These are phyloP conservation scores for Drosophila tanythrix DNA, from an alignment of 2,888 invertebrate species.

Conservation along the genomic window DNA sequence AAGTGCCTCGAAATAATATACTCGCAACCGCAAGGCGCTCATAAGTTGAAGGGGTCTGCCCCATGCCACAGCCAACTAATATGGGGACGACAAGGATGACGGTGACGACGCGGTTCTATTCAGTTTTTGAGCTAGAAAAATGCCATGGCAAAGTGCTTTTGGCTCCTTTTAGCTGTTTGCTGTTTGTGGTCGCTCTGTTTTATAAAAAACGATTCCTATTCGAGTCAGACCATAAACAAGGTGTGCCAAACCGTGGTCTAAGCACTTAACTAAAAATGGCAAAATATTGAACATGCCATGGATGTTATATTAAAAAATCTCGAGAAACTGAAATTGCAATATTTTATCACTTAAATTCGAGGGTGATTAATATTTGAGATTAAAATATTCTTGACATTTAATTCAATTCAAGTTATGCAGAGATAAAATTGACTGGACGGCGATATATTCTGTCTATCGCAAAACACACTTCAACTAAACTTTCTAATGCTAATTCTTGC, in stretches of 20 bases:
- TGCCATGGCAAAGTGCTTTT: constrained; percentile 45
- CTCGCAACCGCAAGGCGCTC: constrained; percentile 62
- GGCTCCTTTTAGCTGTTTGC: constrained; percentile 29
- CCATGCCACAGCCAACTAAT: constrained; percentile 27
- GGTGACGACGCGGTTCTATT: constrained; percentile 27
- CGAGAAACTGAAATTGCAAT: not conserved
- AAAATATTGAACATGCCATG: not conserved
- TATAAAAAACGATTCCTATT: constrained; percentile 53
- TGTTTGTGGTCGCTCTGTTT: constrained; percentile 46
- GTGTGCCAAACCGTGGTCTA: constrained; percentile 43
- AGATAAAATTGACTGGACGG: not conserved
- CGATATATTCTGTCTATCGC: not conserved
- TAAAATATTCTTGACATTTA: not conserved
- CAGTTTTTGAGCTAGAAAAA: constrained; percentile 54
- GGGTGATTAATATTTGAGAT: not conserved
- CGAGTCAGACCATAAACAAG: constrained; percentile 44
- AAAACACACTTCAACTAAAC: not conserved
- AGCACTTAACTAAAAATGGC: not conserved
- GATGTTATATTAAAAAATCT: constrained; percentile 1
- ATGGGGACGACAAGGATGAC: constrained; percentile 24
- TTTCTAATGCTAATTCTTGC: no score
- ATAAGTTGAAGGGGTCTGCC: constrained; percentile 34
- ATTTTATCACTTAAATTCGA: not conserved
- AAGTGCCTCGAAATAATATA: constrained; percentile 65
- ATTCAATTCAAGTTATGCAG: not conserved